phyloP scores from a whole-genome alignment of 1,140 invertebrate species.

The Cydia fagiglandana region DNA sequence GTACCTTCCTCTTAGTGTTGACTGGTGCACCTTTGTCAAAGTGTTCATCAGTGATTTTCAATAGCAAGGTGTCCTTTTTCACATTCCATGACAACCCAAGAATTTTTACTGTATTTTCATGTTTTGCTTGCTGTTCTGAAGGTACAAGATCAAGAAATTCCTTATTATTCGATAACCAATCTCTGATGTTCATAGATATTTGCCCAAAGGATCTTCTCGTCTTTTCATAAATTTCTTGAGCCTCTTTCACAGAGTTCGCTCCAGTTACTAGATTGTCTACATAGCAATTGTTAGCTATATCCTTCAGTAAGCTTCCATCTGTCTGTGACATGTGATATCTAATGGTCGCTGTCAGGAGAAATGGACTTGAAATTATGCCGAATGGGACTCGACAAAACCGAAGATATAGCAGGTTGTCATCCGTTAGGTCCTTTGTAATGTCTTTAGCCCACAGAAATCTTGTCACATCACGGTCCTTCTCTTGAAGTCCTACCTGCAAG shows the following conservation, averaged over 20 bases:
- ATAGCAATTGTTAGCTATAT: neutral
- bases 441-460: neutral
- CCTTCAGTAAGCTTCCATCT: neutral
- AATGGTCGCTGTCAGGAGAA: neutral
- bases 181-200: conserved; percentile 33
- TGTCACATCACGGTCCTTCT: neutral
- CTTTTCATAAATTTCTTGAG: conserved; percentile 9
- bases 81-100: conserved; percentile 22
- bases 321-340: neutral
- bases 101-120: neutral
- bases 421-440: neutral
- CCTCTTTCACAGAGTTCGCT: neutral
- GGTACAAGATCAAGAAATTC: conserved; percentile 28
- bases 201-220: neutral
- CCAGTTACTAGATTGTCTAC: neutral
- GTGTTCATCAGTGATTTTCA: neutral
- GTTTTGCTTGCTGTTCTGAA: neutral
- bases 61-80: conserved; percentile 8
- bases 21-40: neutral
- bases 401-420: neutral
- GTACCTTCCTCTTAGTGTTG: conserved; percentile 6
- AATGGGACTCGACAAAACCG: neutral
- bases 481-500: neutral
- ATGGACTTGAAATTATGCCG: neutral
- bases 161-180: conserved; percentile 29